Percentiles rank a stretch among this genome's conserved stretches.
These are phyloP conservation scores for Peromyscus aztecus DNA, from an alignment of 2,797 vertebrate genomes.

Conservation along the genomic window DNA sequence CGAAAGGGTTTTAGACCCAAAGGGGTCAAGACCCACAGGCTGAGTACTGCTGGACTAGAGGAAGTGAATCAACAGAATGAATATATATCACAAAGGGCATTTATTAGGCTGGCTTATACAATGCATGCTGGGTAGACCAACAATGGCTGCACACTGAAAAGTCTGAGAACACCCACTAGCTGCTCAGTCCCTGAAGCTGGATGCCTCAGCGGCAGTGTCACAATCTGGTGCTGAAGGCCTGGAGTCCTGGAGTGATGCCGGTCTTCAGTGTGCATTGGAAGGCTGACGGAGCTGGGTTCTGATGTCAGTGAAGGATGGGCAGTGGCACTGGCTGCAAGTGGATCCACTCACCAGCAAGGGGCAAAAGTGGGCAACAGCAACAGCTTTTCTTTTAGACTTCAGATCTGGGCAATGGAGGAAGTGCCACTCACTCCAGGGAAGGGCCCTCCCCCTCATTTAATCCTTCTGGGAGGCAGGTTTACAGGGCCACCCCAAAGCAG, in stretches of 20 bases:
- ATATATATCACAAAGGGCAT: not conserved
- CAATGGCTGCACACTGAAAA: not conserved
- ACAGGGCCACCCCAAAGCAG: not conserved
- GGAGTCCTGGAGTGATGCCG: not conserved
- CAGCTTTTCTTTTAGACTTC: not conserved
- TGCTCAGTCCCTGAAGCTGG: not conserved
- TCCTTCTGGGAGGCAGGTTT: not conserved
- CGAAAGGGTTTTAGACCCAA: not conserved
- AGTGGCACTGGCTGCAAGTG: not conserved
- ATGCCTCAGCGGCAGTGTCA: not conserved
- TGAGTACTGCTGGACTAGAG: not conserved
- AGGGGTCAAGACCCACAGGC: not conserved
- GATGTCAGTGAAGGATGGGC: not conserved
- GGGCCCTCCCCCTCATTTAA: too few species aligned
- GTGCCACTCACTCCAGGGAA: not conserved
- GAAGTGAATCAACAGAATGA: not conserved
- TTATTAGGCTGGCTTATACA: not conserved
- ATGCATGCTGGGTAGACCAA: not conserved
- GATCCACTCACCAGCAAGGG: not conserved
- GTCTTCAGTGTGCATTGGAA: not conserved
- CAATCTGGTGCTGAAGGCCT: not conserved
- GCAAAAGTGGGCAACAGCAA: too few species aligned
- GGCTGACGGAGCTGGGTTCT: not conserved
- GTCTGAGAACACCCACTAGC: not conserved
- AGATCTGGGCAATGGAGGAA: not conserved